Evolutionary conservation across 2,888 invertebrate genomes (phyloP), one percentile per base, ranked within the genome.

Genomic region (Hermodice carunculata): DNA sequence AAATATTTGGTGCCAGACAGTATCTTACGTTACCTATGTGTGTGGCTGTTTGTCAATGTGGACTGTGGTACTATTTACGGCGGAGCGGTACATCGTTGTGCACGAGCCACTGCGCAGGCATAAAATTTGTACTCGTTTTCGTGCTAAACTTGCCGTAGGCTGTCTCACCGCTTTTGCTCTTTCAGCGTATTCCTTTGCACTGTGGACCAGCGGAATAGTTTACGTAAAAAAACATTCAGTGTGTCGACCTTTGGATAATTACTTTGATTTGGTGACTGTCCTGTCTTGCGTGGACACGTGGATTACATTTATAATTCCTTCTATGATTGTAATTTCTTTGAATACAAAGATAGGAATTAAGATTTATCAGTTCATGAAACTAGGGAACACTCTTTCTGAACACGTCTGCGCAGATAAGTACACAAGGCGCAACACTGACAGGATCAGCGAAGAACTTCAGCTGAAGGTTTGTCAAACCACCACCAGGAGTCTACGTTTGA

Each of bases 101-200:
- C 73, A 71, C 42, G 76, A 73, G 53, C 79, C 79, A 32, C 66
- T 78, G 11, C 76, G 74, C 52, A 70, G 72, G 26, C 67, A 74
- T 32, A 32, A 37, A 19, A 52, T 52, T 37, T 14, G 32, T 22
- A 32, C 34, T 17, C 17, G 24, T 2, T 22, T 11, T 8, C 32
- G 34, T 11, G 37, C 52, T 37, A 52, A 52, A 26, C 8, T 52
- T 1, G 34, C 37, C n/a, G 22, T 52, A 22, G 52, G 24, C 19
- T 17, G 24, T 6, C 24, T 52, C 22, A 52, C 26, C 32, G 6
- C 37, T 2, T 5, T 34, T 4, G 31, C 52, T 8, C 52, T 52
- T 3, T 8, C 37, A 1, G 52, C 32, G 1, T 52, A 52, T 26
- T 52, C 52, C 22, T 52, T 52, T 17, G 52, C 52, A 22, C 19